Conservation (phyloP, 30 jellyfish, hydroid and myxozoan genomes). For the Nemopilema nomurai region DNA sequence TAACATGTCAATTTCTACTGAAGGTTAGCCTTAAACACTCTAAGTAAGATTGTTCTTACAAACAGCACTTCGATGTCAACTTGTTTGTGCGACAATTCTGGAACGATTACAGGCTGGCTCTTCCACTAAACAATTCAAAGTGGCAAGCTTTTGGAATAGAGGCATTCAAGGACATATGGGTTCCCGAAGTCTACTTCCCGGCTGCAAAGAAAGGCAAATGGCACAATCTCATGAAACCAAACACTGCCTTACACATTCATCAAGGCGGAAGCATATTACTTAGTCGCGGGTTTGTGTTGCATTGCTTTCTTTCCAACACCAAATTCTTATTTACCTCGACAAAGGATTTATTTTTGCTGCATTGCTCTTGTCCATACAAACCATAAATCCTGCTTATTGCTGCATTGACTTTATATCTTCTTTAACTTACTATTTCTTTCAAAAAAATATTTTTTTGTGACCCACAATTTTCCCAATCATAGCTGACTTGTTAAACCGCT, state of each 20-base stretch:
- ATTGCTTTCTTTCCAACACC: background rate
- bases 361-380: no score
- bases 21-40: background rate
- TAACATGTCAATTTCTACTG: background rate
- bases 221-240: slow-evolving; percentile 47
- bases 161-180: slow-evolving; percentile 48
- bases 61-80: slow-evolving; percentile 55
- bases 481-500: no score
- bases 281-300: slow-evolving; percentile 61
- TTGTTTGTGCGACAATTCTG: slow-evolving; percentile 72
- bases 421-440: no score
- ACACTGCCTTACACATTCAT: slow-evolving; percentile 44
- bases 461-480: no score
- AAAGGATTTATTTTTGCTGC: no score
- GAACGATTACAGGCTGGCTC: slow-evolving; percentile 56
- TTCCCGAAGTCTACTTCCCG: slow-evolving; percentile 76
- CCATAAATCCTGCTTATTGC: no score
- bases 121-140: background rate
- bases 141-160: slow-evolving; percentile 55
- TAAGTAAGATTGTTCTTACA: no score
- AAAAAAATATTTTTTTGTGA: no score
- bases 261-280: slow-evolving; percentile 41
- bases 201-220: slow-evolving; percentile 58
- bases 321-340: background rate
- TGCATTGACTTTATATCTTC: no score